phyloP scores from a whole-genome alignment of 2,797 vertebrate genomes.

The Craterocephalus amniculus region DNA sequence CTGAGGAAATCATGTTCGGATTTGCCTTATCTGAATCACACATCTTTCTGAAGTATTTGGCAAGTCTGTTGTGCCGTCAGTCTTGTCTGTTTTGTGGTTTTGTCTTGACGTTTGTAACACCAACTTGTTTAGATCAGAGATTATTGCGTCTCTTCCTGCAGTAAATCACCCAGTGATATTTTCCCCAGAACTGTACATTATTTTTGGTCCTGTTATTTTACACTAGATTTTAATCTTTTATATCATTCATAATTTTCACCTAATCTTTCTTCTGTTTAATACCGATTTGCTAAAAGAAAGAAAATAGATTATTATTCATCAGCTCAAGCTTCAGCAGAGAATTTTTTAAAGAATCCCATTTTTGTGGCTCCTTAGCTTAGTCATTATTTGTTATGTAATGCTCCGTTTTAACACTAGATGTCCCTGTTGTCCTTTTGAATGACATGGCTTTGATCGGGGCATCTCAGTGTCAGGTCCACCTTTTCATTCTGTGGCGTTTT shows the following conservation, averaged over 20 bases:
- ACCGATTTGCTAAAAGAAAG: neutral
- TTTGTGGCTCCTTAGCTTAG: neutral
- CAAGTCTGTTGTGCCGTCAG: neutral
- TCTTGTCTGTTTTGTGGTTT: too few relatives aligned
- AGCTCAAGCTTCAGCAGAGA: neutral
- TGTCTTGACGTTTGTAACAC: too few relatives aligned
- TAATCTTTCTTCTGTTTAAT: neutral
- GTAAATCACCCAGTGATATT: neutral
- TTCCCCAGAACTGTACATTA: neutral
- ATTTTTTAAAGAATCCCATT: neutral
- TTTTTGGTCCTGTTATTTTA: neutral
- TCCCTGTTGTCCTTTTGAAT: conserved; percentile 9
- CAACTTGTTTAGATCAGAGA: neutral
- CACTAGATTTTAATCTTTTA: neutral
- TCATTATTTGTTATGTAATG: conserved; percentile 1
- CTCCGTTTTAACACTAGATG: conserved; percentile 11
- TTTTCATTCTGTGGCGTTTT: neutral
- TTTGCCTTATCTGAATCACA: too few relatives aligned
- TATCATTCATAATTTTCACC: neutral
- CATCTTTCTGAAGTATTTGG: too few relatives aligned
- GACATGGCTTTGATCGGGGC: neutral
- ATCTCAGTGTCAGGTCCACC: neutral
- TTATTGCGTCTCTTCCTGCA: neutral
- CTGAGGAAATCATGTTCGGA: too few relatives aligned
- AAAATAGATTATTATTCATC: too few relatives aligned